Conservation (phyloP, 2,888 invertebrate species). For the Ceramica pisi region DNA sequence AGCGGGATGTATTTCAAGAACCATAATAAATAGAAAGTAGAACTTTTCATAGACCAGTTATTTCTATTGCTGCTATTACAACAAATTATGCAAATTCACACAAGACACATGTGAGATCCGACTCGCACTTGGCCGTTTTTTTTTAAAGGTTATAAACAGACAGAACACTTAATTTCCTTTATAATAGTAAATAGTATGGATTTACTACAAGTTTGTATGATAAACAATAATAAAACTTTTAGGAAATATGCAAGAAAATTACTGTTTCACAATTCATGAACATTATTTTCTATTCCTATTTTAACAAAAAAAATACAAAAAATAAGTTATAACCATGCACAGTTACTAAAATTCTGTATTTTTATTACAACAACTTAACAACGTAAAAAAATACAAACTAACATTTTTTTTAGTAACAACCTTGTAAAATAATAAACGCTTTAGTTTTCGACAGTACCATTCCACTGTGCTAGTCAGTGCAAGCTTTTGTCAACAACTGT, state of each 20-base stretch:
- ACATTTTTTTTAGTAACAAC: background rate
- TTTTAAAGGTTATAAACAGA: too few relatives aligned
- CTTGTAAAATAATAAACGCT: conserved; percentile 23
- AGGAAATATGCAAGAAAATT: background rate
- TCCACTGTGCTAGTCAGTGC: conserved; percentile 18
- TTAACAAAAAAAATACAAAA: background rate
- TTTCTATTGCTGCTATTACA: too few relatives aligned
- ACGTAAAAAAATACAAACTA: conserved; percentile 4
- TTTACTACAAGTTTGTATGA: background rate
- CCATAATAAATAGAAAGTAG: too few relatives aligned
- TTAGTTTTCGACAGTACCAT: conserved; percentile 34
- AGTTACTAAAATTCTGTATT: background rate
- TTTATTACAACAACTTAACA: conserved; percentile 1
- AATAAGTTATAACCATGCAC: background rate
- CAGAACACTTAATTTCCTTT: too few relatives aligned
- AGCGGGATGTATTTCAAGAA: too few relatives aligned
- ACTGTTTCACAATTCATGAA: background rate
- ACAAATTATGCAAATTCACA: too few relatives aligned
- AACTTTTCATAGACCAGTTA: too few relatives aligned
- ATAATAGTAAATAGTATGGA: too few relatives aligned
- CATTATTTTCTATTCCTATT: background rate
- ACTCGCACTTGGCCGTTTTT: too few relatives aligned
- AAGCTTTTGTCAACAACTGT: conserved; percentile 49
- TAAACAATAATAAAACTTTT: background rate
- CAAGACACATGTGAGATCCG: too few relatives aligned